phyloP scores from a whole-genome alignment of 2,888 invertebrate species.

The Ischnura elegans region DNA sequence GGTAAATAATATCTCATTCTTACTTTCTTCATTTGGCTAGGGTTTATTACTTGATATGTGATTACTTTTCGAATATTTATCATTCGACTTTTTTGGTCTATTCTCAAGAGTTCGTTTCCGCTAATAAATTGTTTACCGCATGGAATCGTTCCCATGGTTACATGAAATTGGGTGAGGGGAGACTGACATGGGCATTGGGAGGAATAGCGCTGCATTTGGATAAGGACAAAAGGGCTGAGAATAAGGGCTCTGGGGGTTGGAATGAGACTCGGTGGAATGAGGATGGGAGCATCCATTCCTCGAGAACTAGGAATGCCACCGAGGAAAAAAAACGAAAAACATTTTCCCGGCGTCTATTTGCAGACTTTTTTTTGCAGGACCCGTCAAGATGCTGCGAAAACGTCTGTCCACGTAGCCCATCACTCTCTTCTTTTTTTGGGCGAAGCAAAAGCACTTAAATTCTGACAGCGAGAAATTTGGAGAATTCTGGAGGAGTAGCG shows the following conservation, averaged over 20 bases:
- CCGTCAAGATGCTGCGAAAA: background rate
- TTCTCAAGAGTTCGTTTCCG: background rate
- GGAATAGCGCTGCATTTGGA: background rate
- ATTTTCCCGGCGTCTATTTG: background rate
- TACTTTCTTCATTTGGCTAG: too few relatives aligned
- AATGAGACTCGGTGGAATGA: background rate
- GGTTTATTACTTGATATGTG: background rate
- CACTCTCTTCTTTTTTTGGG: background rate
- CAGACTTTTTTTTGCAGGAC: background rate
- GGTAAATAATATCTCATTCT: too few relatives aligned
- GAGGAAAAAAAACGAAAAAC: background rate
- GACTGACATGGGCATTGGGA: background rate
- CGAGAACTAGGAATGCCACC: background rate
- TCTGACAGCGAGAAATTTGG: background rate
- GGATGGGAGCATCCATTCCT: background rate
- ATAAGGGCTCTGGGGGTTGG: background rate
- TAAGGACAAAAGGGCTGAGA: background rate
- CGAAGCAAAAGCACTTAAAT: background rate
- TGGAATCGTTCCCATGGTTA: background rate
- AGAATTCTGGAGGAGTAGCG: background rate
- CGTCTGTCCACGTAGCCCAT: background rate
- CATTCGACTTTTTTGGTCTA: background rate
- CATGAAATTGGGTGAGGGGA: background rate
- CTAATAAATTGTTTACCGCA: constrained; percentile 19
- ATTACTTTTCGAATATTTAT: background rate